These are phyloP conservation scores for Gallinago stenura DNA, from an alignment of 2,797 vertebrate species.

Conservation along the genomic window DNA sequence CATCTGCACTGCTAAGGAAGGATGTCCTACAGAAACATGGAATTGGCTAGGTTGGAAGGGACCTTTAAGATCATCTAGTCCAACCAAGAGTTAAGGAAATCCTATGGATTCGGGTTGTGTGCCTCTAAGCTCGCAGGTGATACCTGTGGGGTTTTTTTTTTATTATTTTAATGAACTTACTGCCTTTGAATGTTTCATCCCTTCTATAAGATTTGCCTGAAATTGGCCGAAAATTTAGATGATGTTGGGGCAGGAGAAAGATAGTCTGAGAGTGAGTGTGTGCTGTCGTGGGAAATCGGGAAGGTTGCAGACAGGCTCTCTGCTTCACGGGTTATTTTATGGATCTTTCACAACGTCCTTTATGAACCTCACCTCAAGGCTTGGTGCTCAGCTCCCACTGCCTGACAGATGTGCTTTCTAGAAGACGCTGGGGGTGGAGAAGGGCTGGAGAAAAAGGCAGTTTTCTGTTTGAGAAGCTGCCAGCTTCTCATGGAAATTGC, in stretches of 20 bases:
- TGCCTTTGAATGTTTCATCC: not conserved
- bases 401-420: not conserved
- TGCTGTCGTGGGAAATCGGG: not conserved
- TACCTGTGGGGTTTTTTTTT: not conserved
- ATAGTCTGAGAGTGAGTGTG: not conserved
- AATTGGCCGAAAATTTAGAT: constrained; percentile 4
- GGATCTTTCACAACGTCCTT: not conserved
- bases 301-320: not conserved
- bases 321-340: not conserved
- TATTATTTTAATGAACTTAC: not conserved
- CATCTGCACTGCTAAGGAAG: not conserved
- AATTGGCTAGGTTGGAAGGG: no score
- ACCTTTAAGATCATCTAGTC: no score
- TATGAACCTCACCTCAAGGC: not conserved
- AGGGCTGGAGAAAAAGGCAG: not conserved
- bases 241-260: not conserved
- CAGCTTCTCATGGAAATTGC: not conserved
- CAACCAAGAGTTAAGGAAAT: not conserved
- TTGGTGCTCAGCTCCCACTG: not conserved
- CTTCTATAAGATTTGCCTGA: not conserved
- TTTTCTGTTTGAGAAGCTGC: not conserved
- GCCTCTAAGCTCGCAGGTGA: not conserved
- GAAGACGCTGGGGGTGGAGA: not conserved
- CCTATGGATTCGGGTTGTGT: not conserved
- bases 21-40: not conserved